Conservation (phyloP, 2,888 invertebrate genomes). For the Agrilus mali region DNA sequence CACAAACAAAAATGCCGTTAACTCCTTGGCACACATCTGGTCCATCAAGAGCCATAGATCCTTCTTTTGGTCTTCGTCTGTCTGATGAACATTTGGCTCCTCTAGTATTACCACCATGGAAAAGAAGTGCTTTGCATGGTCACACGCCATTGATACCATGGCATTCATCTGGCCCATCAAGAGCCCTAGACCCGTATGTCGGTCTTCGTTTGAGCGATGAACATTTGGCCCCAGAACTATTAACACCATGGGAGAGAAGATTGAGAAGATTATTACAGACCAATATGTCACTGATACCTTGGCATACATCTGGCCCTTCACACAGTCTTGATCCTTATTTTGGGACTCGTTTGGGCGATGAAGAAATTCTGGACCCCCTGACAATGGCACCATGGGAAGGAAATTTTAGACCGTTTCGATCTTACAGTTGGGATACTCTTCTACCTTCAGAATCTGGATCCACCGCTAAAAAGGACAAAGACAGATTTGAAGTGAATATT, state of each 20-base stretch:
- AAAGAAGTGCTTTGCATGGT: too few relatives aligned
- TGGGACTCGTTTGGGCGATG: conserved; percentile 32
- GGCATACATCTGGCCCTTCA: background rate
- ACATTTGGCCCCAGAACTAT: conserved; percentile 27
- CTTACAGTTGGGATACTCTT: conserved; percentile 33
- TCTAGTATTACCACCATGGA: conserved; percentile 4
- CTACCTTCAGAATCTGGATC: conserved; percentile 46
- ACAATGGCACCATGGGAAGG: too few relatives aligned
- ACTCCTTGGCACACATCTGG: too few relatives aligned
- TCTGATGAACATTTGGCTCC: conserved; percentile 33
- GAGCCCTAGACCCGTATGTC: conserved; percentile 33
- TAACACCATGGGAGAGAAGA: too few relatives aligned
- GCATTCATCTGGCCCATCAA: conserved; percentile 8
- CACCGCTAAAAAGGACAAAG: conserved; percentile 45
- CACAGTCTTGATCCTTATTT: conserved; percentile 34
- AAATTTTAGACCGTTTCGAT: too few relatives aligned
- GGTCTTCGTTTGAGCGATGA: conserved; percentile 33
- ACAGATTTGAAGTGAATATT: conserved; percentile 56
- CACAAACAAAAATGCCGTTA: too few relatives aligned
- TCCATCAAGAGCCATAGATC: conserved; percentile 28
- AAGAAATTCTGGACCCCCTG: conserved; percentile 31
- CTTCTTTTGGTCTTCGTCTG: conserved; percentile 34
- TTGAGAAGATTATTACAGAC: too few relatives aligned
- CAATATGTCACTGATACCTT: too few relatives aligned
- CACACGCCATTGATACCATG: too few relatives aligned